Base-by-base conservation (phyloP, 2,888 invertebrate species). In the Chalcis sispes region DNA sequence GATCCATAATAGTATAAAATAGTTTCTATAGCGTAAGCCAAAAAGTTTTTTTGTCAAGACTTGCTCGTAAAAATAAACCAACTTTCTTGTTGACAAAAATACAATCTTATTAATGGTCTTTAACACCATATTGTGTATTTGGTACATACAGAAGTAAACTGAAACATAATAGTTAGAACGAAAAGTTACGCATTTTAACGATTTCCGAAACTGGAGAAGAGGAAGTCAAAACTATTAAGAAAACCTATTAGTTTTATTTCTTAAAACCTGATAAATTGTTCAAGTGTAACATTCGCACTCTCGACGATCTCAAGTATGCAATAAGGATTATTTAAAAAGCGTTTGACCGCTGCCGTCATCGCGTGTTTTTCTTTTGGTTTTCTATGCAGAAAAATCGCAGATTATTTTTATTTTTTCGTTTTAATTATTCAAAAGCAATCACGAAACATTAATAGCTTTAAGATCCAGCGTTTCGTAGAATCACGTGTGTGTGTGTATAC, bases 221-320 rank as follows among this genome's bases (percentile, higher is more conserved):
- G 71, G 71, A 71, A 71, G 61, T 50, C 18, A 32, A 61, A 56
- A 25, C 66, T 71, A 75, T 71, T 75, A 71, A 48, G 65, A 15
- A 59, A 65, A 70, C 2, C 36, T 65, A 65, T 65, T 71, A 71
- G 59, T 40, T 71, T 46, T 52, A 52, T 64, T 64, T 42, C 56
- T n/a, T 7, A 32, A 64, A 23, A 29, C 15, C 48, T 46, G 27
- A 59, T 56, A 42, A 59, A 61, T 46, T 20, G 48, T 64, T 50
- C 46, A 23, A 42, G 15, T 7, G 27, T 5, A 10, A 70, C n/a
- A 25, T 8, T 65, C 29, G 8, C 46, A 36, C 23, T 20, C 13
- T 40, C 27, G 40, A 36, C 18, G 25, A 25, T 27, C 40, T 27
- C 10, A 10, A n/a, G 15, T 54, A 40, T 54, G 13, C 23, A n/a